These are phyloP conservation scores for Tolypeutes matacus DNA, from an alignment of 2,797 vertebrate genomes.

Conservation along the genomic window DNA sequence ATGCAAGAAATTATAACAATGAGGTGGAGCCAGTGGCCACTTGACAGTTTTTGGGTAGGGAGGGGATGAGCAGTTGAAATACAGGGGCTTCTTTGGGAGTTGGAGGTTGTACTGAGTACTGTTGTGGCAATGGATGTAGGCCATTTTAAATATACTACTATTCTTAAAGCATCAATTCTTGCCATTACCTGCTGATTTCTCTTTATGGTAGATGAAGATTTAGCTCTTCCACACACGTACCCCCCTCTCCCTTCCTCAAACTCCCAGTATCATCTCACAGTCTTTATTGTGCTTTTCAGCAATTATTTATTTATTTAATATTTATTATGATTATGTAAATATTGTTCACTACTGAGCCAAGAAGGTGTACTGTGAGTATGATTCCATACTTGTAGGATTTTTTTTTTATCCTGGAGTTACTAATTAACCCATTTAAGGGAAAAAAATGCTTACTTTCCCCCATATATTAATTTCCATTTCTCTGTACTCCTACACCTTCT, in stretches of 20 bases:
- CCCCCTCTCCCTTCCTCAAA: background rate
- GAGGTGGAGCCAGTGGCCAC: too few species aligned
- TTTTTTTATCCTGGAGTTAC: conserved; percentile 7
- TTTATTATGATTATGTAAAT: conserved; percentile 43
- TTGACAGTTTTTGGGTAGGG: too few species aligned
- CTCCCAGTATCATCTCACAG: background rate
- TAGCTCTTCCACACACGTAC: background rate
- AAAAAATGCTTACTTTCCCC: background rate
- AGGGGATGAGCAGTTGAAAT: too few species aligned
- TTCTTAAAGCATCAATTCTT: conserved; percentile 35
- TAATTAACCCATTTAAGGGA: conserved; percentile 45
- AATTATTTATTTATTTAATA: conserved; percentile 3
- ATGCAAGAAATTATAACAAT: too few species aligned
- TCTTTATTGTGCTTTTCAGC: conserved; percentile 30
- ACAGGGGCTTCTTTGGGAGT: too few species aligned
- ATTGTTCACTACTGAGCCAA: background rate
- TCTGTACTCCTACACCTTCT: background rate
- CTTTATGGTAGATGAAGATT: background rate
- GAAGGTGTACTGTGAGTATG: background rate
- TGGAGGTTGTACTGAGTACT: too few species aligned
- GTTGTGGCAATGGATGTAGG: too few species aligned
- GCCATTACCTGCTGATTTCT: background rate
- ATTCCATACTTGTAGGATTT: background rate
- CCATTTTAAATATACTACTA: background rate
- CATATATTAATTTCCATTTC: background rate